Evolutionary conservation across 2,797 vertebrate species (phyloP).

Genomic region (Myotis myotis): DNA sequence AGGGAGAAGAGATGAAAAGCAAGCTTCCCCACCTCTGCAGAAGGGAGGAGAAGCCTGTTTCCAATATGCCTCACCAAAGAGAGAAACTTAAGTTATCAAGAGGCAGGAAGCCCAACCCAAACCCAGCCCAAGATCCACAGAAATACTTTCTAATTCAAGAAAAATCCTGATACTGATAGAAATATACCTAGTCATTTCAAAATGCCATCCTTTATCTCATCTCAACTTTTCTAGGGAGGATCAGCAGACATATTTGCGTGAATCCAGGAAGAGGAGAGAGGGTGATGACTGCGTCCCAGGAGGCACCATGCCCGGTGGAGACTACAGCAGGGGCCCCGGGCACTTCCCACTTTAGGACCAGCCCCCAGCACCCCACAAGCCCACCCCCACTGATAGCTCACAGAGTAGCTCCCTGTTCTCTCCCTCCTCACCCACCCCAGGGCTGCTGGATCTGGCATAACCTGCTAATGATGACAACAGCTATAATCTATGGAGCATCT

Average conservation of each 20-base stretch:
- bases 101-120: background rate
- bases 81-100: background rate
- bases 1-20: background rate
- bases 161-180: background rate
- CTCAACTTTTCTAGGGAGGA: background rate
- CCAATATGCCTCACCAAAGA: background rate
- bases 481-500: background rate
- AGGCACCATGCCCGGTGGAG: background rate
- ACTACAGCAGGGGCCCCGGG: background rate
- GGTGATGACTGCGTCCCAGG: background rate
- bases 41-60: background rate
- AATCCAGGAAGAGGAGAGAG: background rate
- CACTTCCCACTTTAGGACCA: background rate
- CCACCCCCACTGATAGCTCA: background rate
- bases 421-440: background rate
- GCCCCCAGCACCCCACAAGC: background rate
- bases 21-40: background rate
- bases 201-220: background rate
- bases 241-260: background rate
- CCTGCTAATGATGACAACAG: background rate
- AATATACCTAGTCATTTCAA: conserved; percentile 12
- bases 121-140: background rate
- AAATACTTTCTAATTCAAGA: background rate
- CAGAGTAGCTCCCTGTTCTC: background rate
- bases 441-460: background rate